Evolutionary conservation across 2,113 vertebrate species (phyloP).

Genomic region (Silurus meridionalis): DNA sequence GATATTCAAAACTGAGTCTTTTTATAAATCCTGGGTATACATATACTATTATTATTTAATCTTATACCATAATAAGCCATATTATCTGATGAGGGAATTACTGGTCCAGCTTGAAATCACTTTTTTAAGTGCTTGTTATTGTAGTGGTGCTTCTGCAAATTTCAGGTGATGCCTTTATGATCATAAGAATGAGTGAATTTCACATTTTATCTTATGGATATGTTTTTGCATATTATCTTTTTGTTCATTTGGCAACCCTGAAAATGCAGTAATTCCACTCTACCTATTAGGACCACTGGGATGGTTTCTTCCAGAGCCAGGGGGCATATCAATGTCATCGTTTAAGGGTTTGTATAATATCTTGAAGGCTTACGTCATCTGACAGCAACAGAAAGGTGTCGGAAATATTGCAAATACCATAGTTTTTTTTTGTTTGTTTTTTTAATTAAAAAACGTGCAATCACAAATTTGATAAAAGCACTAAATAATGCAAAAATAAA

Average conservation of each 20-base stretch:
- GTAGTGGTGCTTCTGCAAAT: background rate
- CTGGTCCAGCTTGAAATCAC: background rate
- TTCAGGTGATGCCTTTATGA: background rate
- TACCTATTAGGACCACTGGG: background rate
- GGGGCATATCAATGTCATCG: background rate
- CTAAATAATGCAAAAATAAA: no score
- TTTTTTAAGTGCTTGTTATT: background rate
- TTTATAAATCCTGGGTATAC: background rate
- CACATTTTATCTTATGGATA: background rate
- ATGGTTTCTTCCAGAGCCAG: background rate
- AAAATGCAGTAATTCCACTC: background rate
- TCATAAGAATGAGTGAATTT: background rate
- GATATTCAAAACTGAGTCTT: background rate
- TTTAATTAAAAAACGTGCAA: no score
- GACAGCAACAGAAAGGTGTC: background rate
- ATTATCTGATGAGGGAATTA: background rate
- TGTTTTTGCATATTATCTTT: background rate
- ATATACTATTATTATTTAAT: background rate
- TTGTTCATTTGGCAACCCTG: background rate
- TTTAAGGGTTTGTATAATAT: background rate
- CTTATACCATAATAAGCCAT: background rate
- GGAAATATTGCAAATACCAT: background rate
- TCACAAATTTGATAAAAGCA: no score
- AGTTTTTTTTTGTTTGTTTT: no score
- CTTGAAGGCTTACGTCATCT: background rate